phyloP scores from a whole-genome alignment of 2,888 invertebrate species.

The Ormyrus pomaceus region DNA sequence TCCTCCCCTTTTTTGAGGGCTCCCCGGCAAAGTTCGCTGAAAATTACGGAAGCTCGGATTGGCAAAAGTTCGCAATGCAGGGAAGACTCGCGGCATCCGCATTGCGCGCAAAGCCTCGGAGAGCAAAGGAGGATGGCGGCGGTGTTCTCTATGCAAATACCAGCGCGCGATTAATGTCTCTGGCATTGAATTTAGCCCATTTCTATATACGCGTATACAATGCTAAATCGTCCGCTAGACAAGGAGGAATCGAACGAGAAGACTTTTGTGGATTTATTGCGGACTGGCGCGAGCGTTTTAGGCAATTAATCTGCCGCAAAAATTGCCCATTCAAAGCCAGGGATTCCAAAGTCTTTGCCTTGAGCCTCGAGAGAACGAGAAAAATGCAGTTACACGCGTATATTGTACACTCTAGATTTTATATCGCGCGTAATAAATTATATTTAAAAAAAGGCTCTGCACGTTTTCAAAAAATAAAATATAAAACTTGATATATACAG shows the following conservation, averaged over 20 bases:
- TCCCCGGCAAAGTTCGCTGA: not conserved
- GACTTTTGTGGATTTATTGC: constrained; percentile 37
- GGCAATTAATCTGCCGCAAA: constrained; percentile 27
- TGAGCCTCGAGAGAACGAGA: too few relatives aligned
- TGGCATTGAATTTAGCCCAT: constrained; percentile 40
- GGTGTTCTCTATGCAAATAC: constrained; percentile 30
- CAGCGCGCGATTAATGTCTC: constrained; percentile 31
- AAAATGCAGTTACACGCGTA: too few relatives aligned
- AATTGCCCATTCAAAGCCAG: not conserved
- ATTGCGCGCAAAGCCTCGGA: constrained; percentile 7
- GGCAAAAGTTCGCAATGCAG: constrained; percentile 16
- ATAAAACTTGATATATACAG: too few relatives aligned
- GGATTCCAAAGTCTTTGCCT: too few relatives aligned
- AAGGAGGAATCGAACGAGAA: constrained; percentile 21
- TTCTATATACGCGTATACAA: constrained; percentile 8
- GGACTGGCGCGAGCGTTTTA: not conserved
- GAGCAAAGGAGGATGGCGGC: not conserved
- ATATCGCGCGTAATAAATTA: too few relatives aligned
- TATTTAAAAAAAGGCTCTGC: too few relatives aligned
- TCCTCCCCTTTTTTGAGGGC: too few relatives aligned
- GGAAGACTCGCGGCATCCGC: constrained; percentile 19
- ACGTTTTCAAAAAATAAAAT: too few relatives aligned
- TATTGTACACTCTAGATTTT: too few relatives aligned
- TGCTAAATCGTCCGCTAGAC: constrained; percentile 27
- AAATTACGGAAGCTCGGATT: constrained; percentile 8